Evolutionary conservation across 2,888 invertebrate genomes (phyloP).

Genomic region (Lucinisca nassula): DNA sequence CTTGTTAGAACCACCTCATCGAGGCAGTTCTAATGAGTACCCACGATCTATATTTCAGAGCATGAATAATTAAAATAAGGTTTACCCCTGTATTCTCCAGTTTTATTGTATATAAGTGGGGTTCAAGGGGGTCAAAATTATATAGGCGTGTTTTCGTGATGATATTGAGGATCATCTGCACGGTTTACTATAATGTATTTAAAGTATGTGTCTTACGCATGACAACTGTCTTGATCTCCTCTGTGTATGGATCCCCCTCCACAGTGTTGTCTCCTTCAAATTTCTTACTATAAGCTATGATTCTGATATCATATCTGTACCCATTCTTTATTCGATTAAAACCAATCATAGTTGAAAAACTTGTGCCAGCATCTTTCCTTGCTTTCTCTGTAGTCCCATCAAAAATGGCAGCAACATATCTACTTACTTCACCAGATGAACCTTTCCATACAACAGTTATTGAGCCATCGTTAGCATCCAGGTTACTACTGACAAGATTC

Average conservation of each 20-base stretch:
- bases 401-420: background rate
- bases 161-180: too few relatives aligned
- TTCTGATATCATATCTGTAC: background rate
- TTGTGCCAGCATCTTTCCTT: background rate
- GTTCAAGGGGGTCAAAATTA: too few relatives aligned
- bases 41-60: too few relatives aligned
- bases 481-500: background rate
- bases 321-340: background rate
- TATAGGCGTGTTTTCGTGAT: too few relatives aligned
- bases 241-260: conserved; percentile 12
- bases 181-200: too few relatives aligned
- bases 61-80: too few relatives aligned
- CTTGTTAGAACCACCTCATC: too few relatives aligned
- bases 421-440: background rate
- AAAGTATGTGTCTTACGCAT: too few relatives aligned
- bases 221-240: conserved; percentile 44
- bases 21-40: too few relatives aligned
- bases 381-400: background rate
- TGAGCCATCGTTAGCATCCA: background rate
- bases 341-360: background rate
- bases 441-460: background rate
- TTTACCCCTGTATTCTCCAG: too few relatives aligned
- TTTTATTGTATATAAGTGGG: too few relatives aligned
- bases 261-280: conserved; percentile 12
- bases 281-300: conserved; percentile 10